A percentile compares a stretch with the other conserved stretches of the same genome.
phyloP scores from a whole-genome alignment of 1,140 invertebrate species.

The Orchestia grillus region DNA sequence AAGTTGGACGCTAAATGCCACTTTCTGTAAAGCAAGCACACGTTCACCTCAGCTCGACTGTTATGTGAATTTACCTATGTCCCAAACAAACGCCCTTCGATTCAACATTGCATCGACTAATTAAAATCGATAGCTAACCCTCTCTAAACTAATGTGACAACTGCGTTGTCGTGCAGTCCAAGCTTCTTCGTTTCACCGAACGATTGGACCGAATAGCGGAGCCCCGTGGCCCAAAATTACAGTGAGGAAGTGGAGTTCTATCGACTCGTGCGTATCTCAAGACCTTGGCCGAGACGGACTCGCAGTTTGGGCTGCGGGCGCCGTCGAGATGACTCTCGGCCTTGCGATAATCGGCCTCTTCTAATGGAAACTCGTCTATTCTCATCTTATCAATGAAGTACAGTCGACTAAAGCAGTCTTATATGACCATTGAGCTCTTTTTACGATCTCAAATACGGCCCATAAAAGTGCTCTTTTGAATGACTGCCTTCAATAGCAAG shows the following conservation, averaged over 20 bases:
- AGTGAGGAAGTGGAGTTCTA: background rate
- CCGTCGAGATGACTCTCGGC: background rate
- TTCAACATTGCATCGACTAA: background rate
- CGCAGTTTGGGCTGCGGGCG: background rate
- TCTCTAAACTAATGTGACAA: background rate
- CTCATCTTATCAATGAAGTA: slow-evolving; percentile 53
- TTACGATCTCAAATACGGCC: slow-evolving; percentile 52
- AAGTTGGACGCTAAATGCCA: too few relatives aligned
- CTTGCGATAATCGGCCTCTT: slow-evolving; percentile 46
- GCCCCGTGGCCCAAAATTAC: background rate
- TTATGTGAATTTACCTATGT: too few relatives aligned
- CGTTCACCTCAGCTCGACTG: too few relatives aligned
- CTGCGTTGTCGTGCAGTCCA: background rate
- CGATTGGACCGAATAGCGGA: background rate
- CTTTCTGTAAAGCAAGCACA: too few relatives aligned
- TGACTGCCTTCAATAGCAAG: slow-evolving; percentile 30
- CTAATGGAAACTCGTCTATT: slow-evolving; percentile 56
- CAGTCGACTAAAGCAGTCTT: slow-evolving; percentile 48
- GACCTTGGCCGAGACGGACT: background rate
- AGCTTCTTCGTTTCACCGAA: background rate
- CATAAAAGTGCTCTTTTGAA: slow-evolving; percentile 54
- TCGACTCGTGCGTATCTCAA: background rate
- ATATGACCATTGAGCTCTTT: slow-evolving; percentile 50
- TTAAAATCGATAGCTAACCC: background rate
- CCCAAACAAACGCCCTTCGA: background rate